Conservation (phyloP, 1,140 invertebrate genomes). For the Condylostylus longicornis region DNA sequence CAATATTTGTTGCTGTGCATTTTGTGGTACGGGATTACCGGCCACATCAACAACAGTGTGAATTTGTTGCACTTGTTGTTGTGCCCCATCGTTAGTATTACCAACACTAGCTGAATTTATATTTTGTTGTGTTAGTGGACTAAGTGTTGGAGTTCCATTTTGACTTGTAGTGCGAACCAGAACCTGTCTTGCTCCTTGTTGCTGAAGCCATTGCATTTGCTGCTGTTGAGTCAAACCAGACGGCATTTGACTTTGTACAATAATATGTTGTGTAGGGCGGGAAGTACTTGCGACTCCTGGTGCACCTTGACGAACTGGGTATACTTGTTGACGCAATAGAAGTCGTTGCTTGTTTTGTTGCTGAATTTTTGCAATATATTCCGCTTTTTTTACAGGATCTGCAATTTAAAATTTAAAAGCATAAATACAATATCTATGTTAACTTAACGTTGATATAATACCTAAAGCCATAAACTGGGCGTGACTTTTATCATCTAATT, state of each 20-base stretch:
- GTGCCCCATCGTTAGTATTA: slow-evolving; percentile 1
- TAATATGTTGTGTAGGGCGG: slow-evolving; percentile 34
- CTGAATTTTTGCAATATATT: slow-evolving; percentile 61
- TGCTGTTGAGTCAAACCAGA: slow-evolving; percentile 45
- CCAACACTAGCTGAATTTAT: slow-evolving; percentile 10
- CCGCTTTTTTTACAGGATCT: slow-evolving; percentile 57
- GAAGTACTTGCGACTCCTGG: slow-evolving; percentile 36
- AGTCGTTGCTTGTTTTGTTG: slow-evolving; percentile 41
- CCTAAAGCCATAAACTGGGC: slow-evolving; percentile 69
- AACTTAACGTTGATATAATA: too few species aligned
- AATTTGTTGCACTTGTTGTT: slow-evolving; percentile 8
- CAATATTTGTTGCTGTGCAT: slow-evolving; percentile 26
- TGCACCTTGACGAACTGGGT: slow-evolving; percentile 35
- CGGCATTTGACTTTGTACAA: slow-evolving; percentile 43
- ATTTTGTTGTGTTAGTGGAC: slow-evolving; percentile 29
- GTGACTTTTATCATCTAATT: slow-evolving; percentile 62
- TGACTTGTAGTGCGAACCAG: slow-evolving; percentile 31
- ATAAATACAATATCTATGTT: too few species aligned
- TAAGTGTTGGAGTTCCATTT: slow-evolving; percentile 33
- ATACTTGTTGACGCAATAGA: slow-evolving; percentile 35
- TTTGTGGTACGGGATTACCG: too few species aligned
- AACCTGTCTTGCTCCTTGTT: slow-evolving; percentile 40
- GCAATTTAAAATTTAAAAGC: too few species aligned
- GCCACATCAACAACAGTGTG: slow-evolving; percentile 8
- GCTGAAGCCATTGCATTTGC: slow-evolving; percentile 51